Evolutionary conservation across 2,888 invertebrate species (phyloP).

Genomic region (Electrophaes corylata): DNA sequence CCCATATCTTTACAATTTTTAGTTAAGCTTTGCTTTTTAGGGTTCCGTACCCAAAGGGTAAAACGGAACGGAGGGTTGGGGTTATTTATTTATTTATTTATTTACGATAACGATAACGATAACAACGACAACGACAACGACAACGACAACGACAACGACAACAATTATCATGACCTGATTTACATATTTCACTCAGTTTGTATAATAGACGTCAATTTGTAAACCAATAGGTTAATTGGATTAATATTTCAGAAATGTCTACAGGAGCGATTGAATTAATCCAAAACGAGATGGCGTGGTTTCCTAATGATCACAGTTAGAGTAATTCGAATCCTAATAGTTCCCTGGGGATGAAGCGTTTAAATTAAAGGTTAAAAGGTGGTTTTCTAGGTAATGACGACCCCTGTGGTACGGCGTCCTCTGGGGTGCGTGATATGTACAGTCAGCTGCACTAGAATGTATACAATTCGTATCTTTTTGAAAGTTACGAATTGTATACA

Average conservation of each 20-base stretch:
- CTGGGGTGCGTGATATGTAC: neutral
- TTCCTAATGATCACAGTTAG: conserved; percentile 21
- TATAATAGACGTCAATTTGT: neutral
- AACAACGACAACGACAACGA: too few species aligned
- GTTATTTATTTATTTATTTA: too few species aligned
- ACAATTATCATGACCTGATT: neutral
- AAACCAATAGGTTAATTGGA: neutral
- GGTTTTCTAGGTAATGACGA: neutral
- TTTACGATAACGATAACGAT: too few species aligned
- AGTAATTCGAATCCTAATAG: conserved; percentile 16
- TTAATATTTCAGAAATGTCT: conserved; percentile 7
- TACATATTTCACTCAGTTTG: neutral
- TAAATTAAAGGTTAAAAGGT: conserved; percentile 15
- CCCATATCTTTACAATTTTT: too few species aligned
- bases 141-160: too few species aligned
- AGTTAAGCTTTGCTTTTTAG: too few species aligned
- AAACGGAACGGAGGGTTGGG: too few species aligned
- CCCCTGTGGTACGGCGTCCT: neutral
- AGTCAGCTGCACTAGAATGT: too few species aligned
- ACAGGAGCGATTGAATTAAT: conserved; percentile 5
- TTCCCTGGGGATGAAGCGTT: conserved; percentile 14
- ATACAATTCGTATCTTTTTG: too few species aligned
- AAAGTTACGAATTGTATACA: too few species aligned
- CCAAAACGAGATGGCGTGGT: conserved; percentile 20
- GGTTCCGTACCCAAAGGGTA: too few species aligned